Conservation (phyloP, 2,797 vertebrate species). For the Nothura maculosa region DNA sequence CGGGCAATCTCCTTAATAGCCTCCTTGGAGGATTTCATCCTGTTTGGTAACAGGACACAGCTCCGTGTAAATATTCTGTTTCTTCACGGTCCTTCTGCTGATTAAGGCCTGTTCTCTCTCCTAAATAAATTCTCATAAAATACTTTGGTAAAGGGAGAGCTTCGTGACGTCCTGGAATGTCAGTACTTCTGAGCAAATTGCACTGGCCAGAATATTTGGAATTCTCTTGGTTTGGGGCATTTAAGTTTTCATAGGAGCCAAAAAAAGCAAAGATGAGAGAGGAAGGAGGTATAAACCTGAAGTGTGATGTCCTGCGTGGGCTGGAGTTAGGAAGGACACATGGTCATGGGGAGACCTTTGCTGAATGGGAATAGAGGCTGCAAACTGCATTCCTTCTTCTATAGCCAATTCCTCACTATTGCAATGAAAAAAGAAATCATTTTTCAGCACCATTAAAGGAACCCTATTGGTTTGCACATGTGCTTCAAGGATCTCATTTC, state of each 20-base stretch:
- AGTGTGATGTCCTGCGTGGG: accelerated
- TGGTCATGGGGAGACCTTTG: neutral
- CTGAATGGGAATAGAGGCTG: neutral
- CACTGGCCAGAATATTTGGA: neutral
- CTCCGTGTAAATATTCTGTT: neutral
- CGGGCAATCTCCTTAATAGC: conserved; percentile 17
- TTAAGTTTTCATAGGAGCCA: accelerated
- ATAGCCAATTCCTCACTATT: neutral
- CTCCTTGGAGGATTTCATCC: neutral
- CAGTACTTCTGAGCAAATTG: neutral
- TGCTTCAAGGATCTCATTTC: neutral
- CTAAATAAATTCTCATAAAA: neutral
- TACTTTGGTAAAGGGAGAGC: neutral
- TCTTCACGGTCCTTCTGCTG: neutral
- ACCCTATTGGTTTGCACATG: accelerated
- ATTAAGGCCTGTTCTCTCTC: neutral
- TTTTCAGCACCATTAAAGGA: neutral
- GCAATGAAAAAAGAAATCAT: neutral
- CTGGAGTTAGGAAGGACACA: accelerated
- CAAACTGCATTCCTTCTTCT: neutral
- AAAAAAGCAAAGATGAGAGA: neutral
- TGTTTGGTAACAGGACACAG: conserved; percentile 31
- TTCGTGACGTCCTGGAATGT: accelerated
- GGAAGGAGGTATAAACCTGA: neutral
- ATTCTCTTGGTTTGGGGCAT: neutral